phyloP scores from a whole-genome alignment of 2,113 vertebrate species.

The Andinoacara biseriatus region DNA sequence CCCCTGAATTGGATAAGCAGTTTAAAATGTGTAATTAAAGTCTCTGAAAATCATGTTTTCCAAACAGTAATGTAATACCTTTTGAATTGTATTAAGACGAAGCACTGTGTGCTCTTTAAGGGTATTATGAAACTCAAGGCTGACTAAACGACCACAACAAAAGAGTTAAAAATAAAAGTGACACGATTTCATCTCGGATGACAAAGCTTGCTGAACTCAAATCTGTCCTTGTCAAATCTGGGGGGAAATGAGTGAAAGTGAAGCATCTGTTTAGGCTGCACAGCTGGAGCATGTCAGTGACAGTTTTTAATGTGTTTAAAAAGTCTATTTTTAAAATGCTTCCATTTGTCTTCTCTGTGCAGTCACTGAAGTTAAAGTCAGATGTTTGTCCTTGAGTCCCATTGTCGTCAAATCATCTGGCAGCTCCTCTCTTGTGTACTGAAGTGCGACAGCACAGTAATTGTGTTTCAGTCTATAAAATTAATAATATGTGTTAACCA shows the following conservation, averaged over 20 bases:
- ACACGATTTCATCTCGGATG: not conserved
- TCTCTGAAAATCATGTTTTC: not conserved
- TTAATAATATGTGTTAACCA: not conserved
- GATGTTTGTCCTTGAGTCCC: not conserved
- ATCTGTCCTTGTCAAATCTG: not conserved
- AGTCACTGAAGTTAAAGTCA: not conserved
- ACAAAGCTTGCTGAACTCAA: not conserved
- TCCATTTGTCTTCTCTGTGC: not conserved
- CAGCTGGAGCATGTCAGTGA: constrained; percentile 15
- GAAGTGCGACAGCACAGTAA: not conserved
- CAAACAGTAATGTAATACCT: not conserved
- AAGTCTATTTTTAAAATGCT: not conserved
- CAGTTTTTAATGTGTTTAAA: not conserved
- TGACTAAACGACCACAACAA: not conserved
- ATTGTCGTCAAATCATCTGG: not conserved
- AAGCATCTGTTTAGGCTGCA: constrained; percentile 36
- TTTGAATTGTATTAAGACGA: no score
- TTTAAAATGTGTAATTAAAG: not conserved
- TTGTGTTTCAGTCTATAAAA: not conserved
- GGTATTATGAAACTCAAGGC: not conserved
- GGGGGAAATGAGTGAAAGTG: constrained; percentile 4
- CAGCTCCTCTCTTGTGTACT: accelerated
- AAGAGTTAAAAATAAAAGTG: not conserved
- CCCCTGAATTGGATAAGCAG: not conserved
- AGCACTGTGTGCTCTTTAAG: no score